A percentile compares a stretch with the other conserved stretches of the same genome.
These are phyloP conservation scores for Calliopum simillimum DNA, from an alignment of 2,888 invertebrate genomes.

Conservation along the genomic window DNA sequence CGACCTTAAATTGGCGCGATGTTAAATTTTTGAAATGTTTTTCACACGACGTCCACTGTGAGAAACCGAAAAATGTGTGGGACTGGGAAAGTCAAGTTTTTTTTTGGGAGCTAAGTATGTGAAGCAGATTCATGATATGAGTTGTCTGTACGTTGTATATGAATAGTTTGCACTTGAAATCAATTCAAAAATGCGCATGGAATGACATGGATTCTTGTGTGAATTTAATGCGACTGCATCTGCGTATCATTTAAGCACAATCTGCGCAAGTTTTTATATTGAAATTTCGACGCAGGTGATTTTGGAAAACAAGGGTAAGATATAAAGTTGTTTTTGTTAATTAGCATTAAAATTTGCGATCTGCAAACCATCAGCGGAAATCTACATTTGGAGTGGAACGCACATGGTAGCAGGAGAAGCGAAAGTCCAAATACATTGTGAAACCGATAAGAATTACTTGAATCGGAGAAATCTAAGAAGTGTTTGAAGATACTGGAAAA, in stretches of 20 bases:
- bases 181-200: not conserved
- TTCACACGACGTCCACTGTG: constrained; percentile 37
- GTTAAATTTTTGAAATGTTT: constrained; percentile 27
- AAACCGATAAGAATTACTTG: no score
- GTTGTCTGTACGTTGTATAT: not conserved
- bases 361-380: no score
- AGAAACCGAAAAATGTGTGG: constrained; percentile 40
- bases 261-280: not conserved
- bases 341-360: no score
- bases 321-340: no score
- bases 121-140: constrained; percentile 7
- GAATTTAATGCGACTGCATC: not conserved
- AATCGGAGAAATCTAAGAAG: no score
- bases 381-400: no score
- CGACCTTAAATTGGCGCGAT: constrained; percentile 27
- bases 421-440: no score
- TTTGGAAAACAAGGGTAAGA: no score
- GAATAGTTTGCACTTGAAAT: constrained; percentile 6
- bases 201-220: not conserved
- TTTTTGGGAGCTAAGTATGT: constrained; percentile 15
- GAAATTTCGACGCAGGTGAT: no score
- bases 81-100: constrained; percentile 40
- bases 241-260: constrained; percentile 2
- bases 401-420: no score
- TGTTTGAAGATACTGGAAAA: no score